Evolutionary conservation across 2,888 invertebrate species (phyloP).

Genomic region (Strigamia maritima): DNA sequence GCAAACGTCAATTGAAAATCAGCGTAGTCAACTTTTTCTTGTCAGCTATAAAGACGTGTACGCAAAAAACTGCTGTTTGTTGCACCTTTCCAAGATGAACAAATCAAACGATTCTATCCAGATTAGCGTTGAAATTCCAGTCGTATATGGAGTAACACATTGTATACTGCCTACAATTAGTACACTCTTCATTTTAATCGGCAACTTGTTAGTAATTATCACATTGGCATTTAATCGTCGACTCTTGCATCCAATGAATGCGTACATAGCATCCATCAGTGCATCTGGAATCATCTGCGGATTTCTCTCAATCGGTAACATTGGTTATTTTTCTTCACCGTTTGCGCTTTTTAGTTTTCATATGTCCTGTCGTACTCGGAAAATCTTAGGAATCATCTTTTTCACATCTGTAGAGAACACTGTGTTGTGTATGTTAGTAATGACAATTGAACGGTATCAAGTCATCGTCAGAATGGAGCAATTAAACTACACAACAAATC

Average conservation of each 20-base stretch:
- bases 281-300: conserved; percentile 42
- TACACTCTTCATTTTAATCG: conserved; percentile 36
- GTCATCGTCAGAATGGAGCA: not conserved
- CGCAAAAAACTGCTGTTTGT: too few species aligned
- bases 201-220: conserved; percentile 38
- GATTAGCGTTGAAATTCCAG: conserved; percentile 34
- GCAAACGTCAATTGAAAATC: not conserved
- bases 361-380: conserved; percentile 26
- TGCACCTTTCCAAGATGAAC: not conserved
- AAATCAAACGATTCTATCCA: not conserved
- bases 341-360: conserved; percentile 29
- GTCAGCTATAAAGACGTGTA: too few species aligned
- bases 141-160: conserved; percentile 38
- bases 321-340: conserved; percentile 40
- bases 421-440: conserved; percentile 42
- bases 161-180: conserved; percentile 36
- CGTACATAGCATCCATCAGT: conserved; percentile 42
- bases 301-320: conserved; percentile 38
- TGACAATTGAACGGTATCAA: conserved; percentile 42
- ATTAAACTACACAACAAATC: not conserved
- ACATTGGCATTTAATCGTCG: conserved; percentile 39
- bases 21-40: not conserved
- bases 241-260: conserved; percentile 41
- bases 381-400: conserved; percentile 36
- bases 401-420: conserved; percentile 41